Base-by-base conservation (phyloP, 2,113 vertebrate species). In the Triplophysa siluroides region DNA sequence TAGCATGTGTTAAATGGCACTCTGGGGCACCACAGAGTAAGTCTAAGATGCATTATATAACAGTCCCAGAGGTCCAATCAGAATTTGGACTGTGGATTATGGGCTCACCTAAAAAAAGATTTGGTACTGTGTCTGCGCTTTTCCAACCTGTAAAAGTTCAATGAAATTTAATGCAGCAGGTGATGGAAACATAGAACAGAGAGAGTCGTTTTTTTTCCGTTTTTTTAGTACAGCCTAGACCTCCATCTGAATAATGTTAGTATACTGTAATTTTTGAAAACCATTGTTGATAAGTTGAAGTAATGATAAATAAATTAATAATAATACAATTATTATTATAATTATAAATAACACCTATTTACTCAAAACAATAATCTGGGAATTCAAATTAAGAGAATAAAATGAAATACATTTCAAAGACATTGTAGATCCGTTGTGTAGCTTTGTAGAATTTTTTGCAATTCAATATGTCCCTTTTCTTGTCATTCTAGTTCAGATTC, bases 11-110 rank as follows among this genome's bases (percentile, higher is more conserved):
- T 83, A 82, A 87, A 82, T 85, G 85, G 81, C 87, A 78, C 81
- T 79, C 87, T 89, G 85, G 84, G 90, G 90, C 87, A 86, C 89
- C 90, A 91, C 88, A 89, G 89, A 88, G 87, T 86, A 91, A 91
- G 89, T 87, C 77, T 83, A 89, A 92, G 90, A 87, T 86, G 88
- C 85, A 87, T 87, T 88, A 90, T 88, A 87, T 86, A 88, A 88
- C 75, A 85, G 84, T 90, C 90, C 86, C 88, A 64, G 6, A 88
- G 85, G 88, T 78, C 88, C 84, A 82, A n/a, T 69, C 14, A 79
- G 71, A 64, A 86, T 86, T 81, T 79, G 88, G 86, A 86, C 80
- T n/a, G 77, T 73, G 89, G 89, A 92, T 92, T 92, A 91, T 76
- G 86, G 86, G 77, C 85, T 85, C 83, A 83, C 82, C 78, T 29